Evolutionary conservation across 1,140 invertebrate genomes (phyloP), one percentile per base, ranked within the genome.

Genomic region (Eumeta japonica): DNA sequence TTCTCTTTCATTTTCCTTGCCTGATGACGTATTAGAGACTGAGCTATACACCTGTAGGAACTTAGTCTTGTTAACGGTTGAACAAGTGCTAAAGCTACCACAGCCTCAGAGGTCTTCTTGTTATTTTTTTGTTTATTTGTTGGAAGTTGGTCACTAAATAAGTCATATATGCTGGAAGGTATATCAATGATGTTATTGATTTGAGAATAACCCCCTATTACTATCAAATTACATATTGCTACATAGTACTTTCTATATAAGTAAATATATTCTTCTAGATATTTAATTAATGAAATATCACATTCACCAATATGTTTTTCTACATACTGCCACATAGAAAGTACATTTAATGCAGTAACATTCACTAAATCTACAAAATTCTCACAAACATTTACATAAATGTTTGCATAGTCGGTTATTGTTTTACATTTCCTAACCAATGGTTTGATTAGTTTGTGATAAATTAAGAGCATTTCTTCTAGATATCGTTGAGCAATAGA

Each of bases 161-260:
- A 65, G 57, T 77, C 80, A 55, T 79, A 77, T 48, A 85, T 54
- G 58, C 70, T 66, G 45, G 74, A 70, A 28, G 81, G 77, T 27
- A 83, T 65, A 51, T 85, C 81, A 39, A 86, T 65, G 31, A 81
- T 58, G 59, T 77, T 80, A 33, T 81, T 78, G 37, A 86, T 83
- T 50, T 84, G 79, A 35, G 78, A 62, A 70, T 88, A 88, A 37
- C 86, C 87, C 52, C 81, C 81, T 38, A 87, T 77, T 47, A 84
- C 83, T 48, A 88, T 81, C 37, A 90, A 75, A 75, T 90, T 86
- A 62, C 87, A 87, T 58, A 90, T 78, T 41, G 79, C 75, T 55
- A 81, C 78, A 28, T 87, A 80, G 75, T 90, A 93, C 48, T 79
- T 80, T 54, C 81, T 82, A 55, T 88, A 90, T 18, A 87, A 75